Evolutionary conservation across 2,113 vertebrate genomes (phyloP), one percentile per base, ranked within the genome.

Genomic region (Cheilinus undulatus): DNA sequence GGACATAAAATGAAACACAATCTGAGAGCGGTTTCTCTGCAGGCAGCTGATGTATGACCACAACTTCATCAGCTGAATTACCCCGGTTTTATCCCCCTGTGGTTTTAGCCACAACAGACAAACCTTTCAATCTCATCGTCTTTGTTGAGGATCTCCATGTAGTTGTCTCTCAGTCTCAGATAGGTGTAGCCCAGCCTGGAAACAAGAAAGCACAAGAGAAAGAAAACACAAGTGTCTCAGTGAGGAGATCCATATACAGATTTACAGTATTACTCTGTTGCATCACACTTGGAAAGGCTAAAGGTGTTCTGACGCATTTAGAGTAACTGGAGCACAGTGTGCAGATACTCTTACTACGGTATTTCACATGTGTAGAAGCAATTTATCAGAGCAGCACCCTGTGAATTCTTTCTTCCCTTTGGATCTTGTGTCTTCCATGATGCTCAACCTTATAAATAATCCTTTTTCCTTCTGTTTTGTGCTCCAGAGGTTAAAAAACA

Each of bases 81-180:
- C 76, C 80, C 50, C 32, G 5, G 13, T 15, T 53, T 60, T 1
- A 54, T 74, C 53, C 27, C 34, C 36, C 56, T 56, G 73, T 50
- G 75, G 78, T 15, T 63, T 7, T 43, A 62, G 85, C 62, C 48
- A 56, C 81, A 81, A 58, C 22, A 23, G 26, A 88, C 95, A 78
- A 70, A 96, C 98, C 95, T 96, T 89, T 99, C 98, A 22, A 97
- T 78, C 78, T 94, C 94, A 9, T 95, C 96, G 38, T 99, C 96
- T 83, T 97, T 93, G 92, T 98, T 99, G 42, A 96, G 91, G 42
- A 99, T 95, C 90, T 99, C 98, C 97, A 99, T 98, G 88, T 94
- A 92, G 86, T 92, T 97, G 92, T 99, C 96, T 78, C 95, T 98
- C 80, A 99, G 91, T 42, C 96, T 93, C 71, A 99, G 91, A 75